A percentile compares a stretch with the other conserved stretches of the same genome.
Conservation (phyloP, 2,888 invertebrate genomes). For the Lamellibrachia columna region DNA sequence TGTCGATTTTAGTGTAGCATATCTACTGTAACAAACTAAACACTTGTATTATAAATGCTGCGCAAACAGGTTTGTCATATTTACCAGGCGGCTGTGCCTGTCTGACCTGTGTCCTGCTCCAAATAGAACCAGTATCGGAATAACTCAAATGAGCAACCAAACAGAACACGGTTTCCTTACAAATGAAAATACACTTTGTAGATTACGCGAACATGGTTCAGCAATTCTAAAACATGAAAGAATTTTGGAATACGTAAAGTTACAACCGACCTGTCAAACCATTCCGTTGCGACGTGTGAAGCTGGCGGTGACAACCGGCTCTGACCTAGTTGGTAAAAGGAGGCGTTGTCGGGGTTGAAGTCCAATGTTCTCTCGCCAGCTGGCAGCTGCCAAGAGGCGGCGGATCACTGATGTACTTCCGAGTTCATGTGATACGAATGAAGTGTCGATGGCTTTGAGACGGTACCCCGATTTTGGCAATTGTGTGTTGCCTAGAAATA, state of each 20-base stretch:
- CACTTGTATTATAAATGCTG: not conserved
- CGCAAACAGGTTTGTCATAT: not conserved
- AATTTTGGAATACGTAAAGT: not conserved
- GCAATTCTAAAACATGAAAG: not conserved
- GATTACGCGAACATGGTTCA: not conserved
- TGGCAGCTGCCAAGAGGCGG: too few species aligned
- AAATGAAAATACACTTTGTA: not conserved
- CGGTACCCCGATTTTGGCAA: too few species aligned
- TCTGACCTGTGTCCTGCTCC: not conserved
- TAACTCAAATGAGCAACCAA: not conserved
- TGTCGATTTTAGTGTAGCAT: not conserved
- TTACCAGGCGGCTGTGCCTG: not conserved
- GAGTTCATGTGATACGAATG: too few species aligned
- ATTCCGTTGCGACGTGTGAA: not conserved
- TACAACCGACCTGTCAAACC: not conserved
- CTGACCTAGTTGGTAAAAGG: not conserved
- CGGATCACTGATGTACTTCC: too few species aligned
- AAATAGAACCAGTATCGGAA: not conserved
- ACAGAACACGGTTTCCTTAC: not conserved
- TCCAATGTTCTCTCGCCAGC: too few species aligned
- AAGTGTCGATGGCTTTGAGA: too few species aligned
- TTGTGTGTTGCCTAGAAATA: too few species aligned
- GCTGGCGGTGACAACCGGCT: not conserved
- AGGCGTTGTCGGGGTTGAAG: not conserved
- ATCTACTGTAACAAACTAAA: not conserved